Conservation (phyloP, 2,113 vertebrate species). For the Pardalotus punctatus region DNA sequence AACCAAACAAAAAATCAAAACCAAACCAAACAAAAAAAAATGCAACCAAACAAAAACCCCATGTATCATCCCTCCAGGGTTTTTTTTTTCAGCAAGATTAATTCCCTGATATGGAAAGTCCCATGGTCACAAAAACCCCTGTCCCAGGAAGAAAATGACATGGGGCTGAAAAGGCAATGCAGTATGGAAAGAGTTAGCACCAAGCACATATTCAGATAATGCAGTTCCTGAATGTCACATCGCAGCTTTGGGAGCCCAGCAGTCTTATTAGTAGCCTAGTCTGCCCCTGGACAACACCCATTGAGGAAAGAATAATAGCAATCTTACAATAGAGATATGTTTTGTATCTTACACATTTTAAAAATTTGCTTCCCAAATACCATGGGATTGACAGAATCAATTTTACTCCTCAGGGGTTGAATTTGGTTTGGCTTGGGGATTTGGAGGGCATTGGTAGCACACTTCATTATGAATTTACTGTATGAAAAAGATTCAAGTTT, state of each 20-base stretch:
- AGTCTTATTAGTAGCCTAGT: background rate
- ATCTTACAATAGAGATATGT: background rate
- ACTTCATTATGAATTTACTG: background rate
- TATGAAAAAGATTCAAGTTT: background rate
- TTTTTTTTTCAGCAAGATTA: background rate
- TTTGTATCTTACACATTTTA: background rate
- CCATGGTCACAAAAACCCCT: background rate
- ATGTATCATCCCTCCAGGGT: background rate
- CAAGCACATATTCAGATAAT: accelerated
- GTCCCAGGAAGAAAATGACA: background rate
- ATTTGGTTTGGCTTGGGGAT: background rate
- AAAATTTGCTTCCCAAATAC: background rate
- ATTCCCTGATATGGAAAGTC: background rate
- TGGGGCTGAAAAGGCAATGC: background rate
- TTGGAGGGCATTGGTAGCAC: background rate
- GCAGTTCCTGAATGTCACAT: background rate
- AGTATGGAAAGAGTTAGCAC: accelerated
- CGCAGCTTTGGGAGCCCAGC: background rate
- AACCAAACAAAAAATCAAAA: too few relatives aligned
- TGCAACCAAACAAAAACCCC: too few relatives aligned
- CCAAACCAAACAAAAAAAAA: too few relatives aligned
- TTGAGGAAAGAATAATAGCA: background rate
- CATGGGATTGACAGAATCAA: background rate
- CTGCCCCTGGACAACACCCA: background rate
- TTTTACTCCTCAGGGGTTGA: background rate